Conservation (phyloP, 2,113 vertebrate genomes). For the Grammomys dolichurus region DNA sequence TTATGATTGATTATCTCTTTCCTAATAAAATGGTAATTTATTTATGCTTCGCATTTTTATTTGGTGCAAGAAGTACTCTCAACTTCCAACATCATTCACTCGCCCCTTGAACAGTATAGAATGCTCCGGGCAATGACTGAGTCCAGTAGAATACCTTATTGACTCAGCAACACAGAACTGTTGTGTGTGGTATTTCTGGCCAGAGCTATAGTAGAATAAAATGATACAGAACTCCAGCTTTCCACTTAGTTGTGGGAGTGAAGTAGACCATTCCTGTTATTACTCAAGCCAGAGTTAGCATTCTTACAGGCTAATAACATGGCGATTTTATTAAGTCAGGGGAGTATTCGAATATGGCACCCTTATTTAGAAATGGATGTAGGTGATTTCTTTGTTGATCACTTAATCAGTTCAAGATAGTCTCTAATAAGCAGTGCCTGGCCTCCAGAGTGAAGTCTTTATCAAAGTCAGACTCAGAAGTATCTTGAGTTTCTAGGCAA, state of each 20-base stretch:
- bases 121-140: background rate
- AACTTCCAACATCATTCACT: background rate
- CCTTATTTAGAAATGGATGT: background rate
- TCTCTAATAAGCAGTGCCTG: background rate
- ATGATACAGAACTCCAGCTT: background rate
- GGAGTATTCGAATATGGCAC: background rate
- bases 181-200: background rate
- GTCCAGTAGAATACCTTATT: conserved; percentile 18
- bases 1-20: background rate
- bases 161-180: background rate
- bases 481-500: background rate
- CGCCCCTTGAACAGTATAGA: background rate
- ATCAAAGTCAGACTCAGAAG: conserved; percentile 3
- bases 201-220: background rate
- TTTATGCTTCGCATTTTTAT: background rate
- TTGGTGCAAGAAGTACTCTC: background rate
- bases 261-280: background rate
- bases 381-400: background rate
- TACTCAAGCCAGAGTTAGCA: background rate
- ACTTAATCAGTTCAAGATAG: background rate
- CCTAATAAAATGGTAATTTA: background rate
- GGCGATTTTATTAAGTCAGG: background rate
- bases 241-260: conserved; percentile 15
- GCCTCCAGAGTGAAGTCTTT: background rate
- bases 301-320: background rate